phyloP scores from a whole-genome alignment of 2,113 vertebrate genomes.

The Chaetops frenatus region DNA sequence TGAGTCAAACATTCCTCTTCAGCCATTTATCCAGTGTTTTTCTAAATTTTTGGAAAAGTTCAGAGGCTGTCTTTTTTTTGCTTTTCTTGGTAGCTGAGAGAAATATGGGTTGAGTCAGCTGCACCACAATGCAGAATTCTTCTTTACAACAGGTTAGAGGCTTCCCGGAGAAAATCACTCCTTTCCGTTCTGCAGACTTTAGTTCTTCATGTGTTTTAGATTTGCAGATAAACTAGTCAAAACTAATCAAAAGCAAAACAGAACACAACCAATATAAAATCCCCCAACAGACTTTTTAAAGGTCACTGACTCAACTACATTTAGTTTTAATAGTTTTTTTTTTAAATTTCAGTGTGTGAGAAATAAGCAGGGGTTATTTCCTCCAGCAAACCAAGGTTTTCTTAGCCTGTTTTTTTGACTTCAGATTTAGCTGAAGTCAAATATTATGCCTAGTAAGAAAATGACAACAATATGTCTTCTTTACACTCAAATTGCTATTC shows the following conservation, averaged over 20 bases:
- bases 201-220: background rate
- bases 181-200: background rate
- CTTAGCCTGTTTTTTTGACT: background rate
- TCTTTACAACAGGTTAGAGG: background rate
- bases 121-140: background rate
- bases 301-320: background rate
- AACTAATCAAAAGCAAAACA: background rate
- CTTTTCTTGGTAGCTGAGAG: background rate
- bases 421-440: background rate
- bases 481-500: background rate
- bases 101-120: background rate
- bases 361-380: background rate
- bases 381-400: background rate
- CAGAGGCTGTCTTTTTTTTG: background rate
- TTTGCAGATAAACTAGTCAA: background rate
- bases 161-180: background rate
- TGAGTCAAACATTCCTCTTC: background rate
- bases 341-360: background rate
- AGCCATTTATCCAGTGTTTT: background rate
- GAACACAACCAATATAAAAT: background rate
- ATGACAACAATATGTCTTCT: background rate
- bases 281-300: background rate
- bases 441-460: background rate
- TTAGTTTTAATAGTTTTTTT: conserved; percentile 7
- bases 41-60: background rate